These are phyloP conservation scores for Sebastiscus tertius DNA, from an alignment of 2,797 vertebrate species.

Conservation along the genomic window DNA sequence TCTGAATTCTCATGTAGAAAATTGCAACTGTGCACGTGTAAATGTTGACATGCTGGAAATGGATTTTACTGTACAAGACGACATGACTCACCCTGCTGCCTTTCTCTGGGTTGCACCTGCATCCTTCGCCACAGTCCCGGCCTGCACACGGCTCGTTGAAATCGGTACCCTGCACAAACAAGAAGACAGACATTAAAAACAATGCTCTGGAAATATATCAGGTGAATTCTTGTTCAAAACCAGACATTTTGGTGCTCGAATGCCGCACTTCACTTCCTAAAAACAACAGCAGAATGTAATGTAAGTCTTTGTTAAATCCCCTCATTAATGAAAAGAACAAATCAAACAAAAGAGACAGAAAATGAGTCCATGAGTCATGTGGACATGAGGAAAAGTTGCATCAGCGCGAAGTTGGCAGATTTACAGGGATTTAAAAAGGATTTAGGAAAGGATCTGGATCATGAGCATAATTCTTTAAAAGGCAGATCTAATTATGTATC, in stretches of 20 bases:
- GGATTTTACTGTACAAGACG: not conserved
- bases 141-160: constrained; percentile 85
- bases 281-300: not conserved
- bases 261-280: not conserved
- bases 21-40: not conserved
- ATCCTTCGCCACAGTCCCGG: constrained; percentile 87
- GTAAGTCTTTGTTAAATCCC: not conserved
- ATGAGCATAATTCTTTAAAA: not conserved
- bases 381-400: not conserved
- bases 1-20: not conserved
- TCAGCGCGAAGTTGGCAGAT: not conserved
- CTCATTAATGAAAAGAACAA: not conserved
- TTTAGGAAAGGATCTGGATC: constrained; percentile 1
- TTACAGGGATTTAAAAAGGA: not conserved
- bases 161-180: constrained; percentile 82
- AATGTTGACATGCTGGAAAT: not conserved
- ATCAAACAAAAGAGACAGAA: not conserved
- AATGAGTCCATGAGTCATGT: not conserved
- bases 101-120: constrained; percentile 91
- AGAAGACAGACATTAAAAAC: constrained; percentile 20
- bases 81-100: constrained; percentile 87
- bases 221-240: not conserved
- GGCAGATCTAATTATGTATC: not conserved
- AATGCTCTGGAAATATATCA: not conserved
- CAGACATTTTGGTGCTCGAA: not conserved